Base-by-base conservation (phyloP, 92 coral and sea anemone genomes). In the Meandrina meandrites region DNA sequence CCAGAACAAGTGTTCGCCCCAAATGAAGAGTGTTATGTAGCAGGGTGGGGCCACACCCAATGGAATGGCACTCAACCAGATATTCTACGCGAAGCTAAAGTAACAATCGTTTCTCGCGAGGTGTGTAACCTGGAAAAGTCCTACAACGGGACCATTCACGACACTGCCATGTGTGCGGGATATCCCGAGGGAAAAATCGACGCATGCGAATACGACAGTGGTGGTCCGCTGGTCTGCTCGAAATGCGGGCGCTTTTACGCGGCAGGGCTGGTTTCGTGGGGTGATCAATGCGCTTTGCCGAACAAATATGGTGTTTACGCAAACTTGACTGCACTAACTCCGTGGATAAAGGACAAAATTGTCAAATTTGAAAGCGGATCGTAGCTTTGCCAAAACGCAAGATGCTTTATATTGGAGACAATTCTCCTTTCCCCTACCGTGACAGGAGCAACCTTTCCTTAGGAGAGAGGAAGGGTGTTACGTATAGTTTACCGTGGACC, bases 151-250 rank as follows among this genome's bases (percentile, higher is more conserved):
- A 95, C 97, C 15, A 92, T 95, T 19, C 98, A 94, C 75, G 90
- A 76, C 87, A 94, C 98, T 0, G 98, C 96, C 36, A 1, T 94
- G 54, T 94, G 98, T 67, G 98, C 98, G 80, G 98, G 98, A 58
- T 91, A 81, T 86, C 90, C 90, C 42, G 50, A 87, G 82, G 98
- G 98, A 0, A 87, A 81, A 13, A 70, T 75, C 7, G 98, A 95
- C 81, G 91, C 98, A 42, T 95, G 98, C 84, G 96, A 95, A 78
- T 95, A 89, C 64, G 98, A 95, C 81, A 95, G 98, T 66, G 98
- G 98, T 28, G 98, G 98, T 56, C 93, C 96, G 80, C 94, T 94
- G 64, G 89, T 92, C 18, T 94, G 98, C 69, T 66, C 83, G 85
- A 94, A 86, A 64, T 91, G 96, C 88, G 96, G 91, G 75, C 94